phyloP scores from a whole-genome alignment of 1,140 invertebrate species.

The Chrysomallon squamiferum region DNA sequence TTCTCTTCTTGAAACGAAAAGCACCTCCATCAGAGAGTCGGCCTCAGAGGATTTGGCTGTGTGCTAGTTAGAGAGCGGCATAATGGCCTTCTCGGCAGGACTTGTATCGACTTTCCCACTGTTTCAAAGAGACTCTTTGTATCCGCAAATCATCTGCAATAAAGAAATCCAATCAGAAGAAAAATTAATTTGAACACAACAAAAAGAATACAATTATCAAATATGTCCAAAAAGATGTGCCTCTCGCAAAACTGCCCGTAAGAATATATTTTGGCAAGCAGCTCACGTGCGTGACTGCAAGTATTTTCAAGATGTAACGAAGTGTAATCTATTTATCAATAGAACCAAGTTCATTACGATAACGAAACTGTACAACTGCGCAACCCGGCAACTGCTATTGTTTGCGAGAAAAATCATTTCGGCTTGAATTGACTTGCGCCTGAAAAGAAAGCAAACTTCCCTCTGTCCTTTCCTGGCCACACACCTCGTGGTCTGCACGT shows the following conservation, averaged over 20 bases:
- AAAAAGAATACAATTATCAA: conserved; percentile 13
- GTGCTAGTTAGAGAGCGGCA: background rate
- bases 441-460: background rate
- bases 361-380: background rate
- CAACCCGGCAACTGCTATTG: conserved; percentile 4
- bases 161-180: conserved; percentile 13
- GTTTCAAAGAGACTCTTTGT: too few relatives aligned
- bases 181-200: conserved; percentile 20
- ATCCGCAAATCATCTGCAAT: background rate
- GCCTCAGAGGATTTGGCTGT: background rate
- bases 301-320: conserved; percentile 6
- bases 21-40: background rate
- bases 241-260: background rate
- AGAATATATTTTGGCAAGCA: background rate
- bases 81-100: too few relatives aligned
- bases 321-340: conserved; percentile 6
- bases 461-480: conserved; percentile 4
- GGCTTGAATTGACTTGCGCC: background rate
- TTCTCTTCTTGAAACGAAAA: background rate
- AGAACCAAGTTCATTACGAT: conserved; percentile 5
- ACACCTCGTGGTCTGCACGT: conserved; percentile 8
- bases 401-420: conserved; percentile 6
- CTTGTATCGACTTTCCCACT: too few relatives aligned
- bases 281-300: background rate
- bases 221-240: background rate